A percentile compares a stretch with the other conserved stretches of the same genome.
Conservation (phyloP, 2,888 invertebrate genomes). For the Pandemis corylana region DNA sequence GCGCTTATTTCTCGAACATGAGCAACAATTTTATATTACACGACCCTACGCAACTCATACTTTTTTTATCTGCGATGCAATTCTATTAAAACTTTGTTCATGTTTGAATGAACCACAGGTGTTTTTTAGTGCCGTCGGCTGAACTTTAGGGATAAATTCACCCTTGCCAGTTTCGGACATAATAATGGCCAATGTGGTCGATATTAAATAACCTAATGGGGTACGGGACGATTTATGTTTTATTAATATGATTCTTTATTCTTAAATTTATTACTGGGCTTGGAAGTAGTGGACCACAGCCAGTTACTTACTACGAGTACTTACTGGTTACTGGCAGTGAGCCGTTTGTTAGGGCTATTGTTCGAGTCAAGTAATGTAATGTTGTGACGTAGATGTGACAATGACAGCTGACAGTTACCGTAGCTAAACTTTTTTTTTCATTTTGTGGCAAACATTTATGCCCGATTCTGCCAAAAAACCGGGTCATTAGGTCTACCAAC, state of each 20-base stretch:
- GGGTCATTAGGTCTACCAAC: too few species aligned
- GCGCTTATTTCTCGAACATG: neutral
- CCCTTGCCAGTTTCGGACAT: constrained; percentile 8
- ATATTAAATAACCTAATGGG: constrained; percentile 8
- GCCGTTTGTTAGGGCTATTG: too few species aligned
- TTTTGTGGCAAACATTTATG: too few species aligned
- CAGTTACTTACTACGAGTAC: too few species aligned
- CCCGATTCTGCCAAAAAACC: too few species aligned
- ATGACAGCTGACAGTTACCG: too few species aligned
- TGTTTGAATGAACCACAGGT: constrained; percentile 30
- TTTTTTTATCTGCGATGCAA: constrained; percentile 13
- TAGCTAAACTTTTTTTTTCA: too few species aligned
- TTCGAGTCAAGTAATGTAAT: too few species aligned
- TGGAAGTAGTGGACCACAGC: too few species aligned
- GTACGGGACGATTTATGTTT: neutral
- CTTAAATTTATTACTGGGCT: too few species aligned
- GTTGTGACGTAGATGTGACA: too few species aligned
- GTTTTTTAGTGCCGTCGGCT: constrained; percentile 17
- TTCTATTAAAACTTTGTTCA: constrained; percentile 31
- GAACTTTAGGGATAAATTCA: constrained; percentile 16
- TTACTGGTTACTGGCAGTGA: too few species aligned
- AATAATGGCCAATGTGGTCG: neutral
- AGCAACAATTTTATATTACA: constrained; percentile 13
- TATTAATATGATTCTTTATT: neutral
- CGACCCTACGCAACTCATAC: constrained; percentile 12